A percentile compares a stretch with the other conserved stretches of the same genome.
Conservation (phyloP, 2,888 invertebrate genomes). For the Pollenia amentaria region DNA sequence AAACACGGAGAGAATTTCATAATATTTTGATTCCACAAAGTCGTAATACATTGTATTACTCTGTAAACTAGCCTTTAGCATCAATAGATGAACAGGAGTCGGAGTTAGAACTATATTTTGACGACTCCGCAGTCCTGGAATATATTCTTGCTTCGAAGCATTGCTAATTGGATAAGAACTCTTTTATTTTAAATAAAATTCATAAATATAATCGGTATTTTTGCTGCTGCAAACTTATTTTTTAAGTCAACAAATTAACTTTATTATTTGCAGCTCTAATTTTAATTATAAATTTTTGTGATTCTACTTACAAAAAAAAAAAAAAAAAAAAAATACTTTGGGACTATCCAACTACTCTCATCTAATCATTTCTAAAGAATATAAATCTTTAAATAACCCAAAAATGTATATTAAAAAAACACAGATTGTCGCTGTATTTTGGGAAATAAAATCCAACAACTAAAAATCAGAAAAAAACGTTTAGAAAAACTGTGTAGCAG, state of each 20-base stretch:
- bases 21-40: too few relatives aligned
- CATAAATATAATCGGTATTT: not conserved
- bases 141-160: too few relatives aligned
- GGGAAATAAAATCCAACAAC: slow-evolving; percentile 20
- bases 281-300: slow-evolving; percentile 1
- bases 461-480: slow-evolving; percentile 12
- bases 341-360: not conserved
- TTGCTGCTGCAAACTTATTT: too few relatives aligned
- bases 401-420: slow-evolving; percentile 34
- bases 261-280: not conserved
- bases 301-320: not conserved
- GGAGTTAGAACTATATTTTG: too few relatives aligned
- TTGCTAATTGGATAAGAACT: too few relatives aligned
- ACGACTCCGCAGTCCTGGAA: too few relatives aligned
- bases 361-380: not conserved
- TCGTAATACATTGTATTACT: too few relatives aligned
- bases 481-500: slow-evolving; percentile 8
- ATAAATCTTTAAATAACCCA: slow-evolving; percentile 38
- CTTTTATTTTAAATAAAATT: not conserved
- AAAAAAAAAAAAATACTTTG: not conserved
- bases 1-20: too few relatives aligned
- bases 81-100: too few relatives aligned
- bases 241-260: slow-evolving; percentile 1
- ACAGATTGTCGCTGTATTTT: slow-evolving; percentile 41
- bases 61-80: too few relatives aligned